Evolutionary conservation across 2,797 vertebrate genomes (phyloP).

Genomic region (Florisuga fusca): DNA sequence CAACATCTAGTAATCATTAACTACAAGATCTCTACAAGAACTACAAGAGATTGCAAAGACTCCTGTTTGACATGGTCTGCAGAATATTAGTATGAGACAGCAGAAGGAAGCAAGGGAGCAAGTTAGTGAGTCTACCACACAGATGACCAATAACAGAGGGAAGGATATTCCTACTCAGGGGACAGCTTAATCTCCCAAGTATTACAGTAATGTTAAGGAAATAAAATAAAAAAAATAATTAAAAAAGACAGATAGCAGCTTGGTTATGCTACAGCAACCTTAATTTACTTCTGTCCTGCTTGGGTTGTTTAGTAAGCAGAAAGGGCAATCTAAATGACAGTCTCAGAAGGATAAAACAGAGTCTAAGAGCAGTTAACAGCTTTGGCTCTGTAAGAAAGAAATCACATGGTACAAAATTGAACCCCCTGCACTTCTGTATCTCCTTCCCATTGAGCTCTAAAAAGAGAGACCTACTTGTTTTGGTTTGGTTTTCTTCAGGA

Average conservation of each 20-base stretch:
- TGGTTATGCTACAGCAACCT: neutral
- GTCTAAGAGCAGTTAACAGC: neutral
- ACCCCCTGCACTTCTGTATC: neutral
- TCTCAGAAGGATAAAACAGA: neutral
- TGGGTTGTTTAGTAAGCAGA: neutral
- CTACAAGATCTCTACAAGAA: slow-evolving; percentile 3
- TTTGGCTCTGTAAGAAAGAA: neutral
- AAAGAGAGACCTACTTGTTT: neutral
- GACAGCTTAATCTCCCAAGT: slow-evolving; percentile 7
- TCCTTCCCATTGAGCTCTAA: neutral
- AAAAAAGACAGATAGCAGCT: neutral
- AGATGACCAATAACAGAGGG: neutral
- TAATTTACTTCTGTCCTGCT: slow-evolving; percentile 6
- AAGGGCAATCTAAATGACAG: neutral
- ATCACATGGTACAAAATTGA: neutral
- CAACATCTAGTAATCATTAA: slow-evolving; percentile 41
- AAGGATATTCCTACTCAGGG: neutral
- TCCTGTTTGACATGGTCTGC: neutral
- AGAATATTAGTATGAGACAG: neutral
- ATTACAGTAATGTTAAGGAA: neutral
- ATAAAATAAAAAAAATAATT: neutral
- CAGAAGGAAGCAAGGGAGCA: neutral
- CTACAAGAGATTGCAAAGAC: neutral
- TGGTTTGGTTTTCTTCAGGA: neutral
- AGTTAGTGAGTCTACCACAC: neutral